phyloP scores from a whole-genome alignment of 1,140 invertebrate species.

The Paraescarpia echinospica region DNA sequence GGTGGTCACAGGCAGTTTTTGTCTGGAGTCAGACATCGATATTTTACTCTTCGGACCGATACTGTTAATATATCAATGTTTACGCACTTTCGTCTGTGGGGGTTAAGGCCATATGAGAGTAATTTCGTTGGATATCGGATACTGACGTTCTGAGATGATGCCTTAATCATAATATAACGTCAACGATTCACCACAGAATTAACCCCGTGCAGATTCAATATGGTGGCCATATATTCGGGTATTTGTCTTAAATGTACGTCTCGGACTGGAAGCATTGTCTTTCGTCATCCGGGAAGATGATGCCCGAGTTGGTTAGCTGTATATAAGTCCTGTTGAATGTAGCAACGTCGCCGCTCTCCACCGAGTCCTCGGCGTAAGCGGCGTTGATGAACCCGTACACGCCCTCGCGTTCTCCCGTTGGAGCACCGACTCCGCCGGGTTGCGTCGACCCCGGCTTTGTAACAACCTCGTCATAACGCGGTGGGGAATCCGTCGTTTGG shows the following conservation, averaged over 20 bases:
- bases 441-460: not conserved
- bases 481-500: not conserved
- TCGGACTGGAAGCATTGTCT: not conserved
- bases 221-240: not conserved
- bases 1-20: no score
- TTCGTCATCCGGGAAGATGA: not conserved
- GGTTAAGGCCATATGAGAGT: no score
- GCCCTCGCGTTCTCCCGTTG: not conserved
- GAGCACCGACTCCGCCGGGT: not conserved
- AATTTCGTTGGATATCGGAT: no score
- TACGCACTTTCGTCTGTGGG: no score
- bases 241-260: not conserved
- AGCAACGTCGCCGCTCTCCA: not conserved
- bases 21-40: no score
- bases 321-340: not conserved
- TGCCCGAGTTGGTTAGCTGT: not conserved
- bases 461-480: not conserved
- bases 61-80: no score
- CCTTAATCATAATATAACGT: not conserved
- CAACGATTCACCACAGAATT: not conserved
- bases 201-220: not conserved
- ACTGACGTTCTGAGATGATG: no score
- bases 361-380: not conserved
- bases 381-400: not conserved
- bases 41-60: no score